Evolutionary conservation across 2,113 vertebrate species (phyloP).

Genomic region (Rostratula benghalensis): DNA sequence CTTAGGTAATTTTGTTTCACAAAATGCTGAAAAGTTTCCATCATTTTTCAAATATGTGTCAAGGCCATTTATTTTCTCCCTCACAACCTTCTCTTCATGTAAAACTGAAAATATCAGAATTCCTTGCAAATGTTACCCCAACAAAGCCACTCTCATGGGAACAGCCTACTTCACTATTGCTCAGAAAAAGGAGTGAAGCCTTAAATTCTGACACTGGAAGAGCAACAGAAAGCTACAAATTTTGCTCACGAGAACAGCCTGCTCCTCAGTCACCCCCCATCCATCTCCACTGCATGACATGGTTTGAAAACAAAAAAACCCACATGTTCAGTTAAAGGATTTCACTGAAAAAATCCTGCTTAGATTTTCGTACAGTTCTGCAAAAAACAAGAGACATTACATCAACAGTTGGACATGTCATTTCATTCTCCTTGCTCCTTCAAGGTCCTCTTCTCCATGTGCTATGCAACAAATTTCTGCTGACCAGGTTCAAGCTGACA

Average conservation of each 20-base stretch:
- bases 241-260: not conserved
- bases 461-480: not conserved
- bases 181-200: not conserved
- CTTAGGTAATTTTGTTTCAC: not conserved
- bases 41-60: not conserved
- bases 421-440: not conserved
- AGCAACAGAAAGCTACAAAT: conserved; percentile 5
- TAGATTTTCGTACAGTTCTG: not conserved
- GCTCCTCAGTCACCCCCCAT: not conserved
- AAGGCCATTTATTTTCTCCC: not conserved
- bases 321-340: not conserved
- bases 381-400: not conserved
- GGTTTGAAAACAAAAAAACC: not conserved
- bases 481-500: not conserved
- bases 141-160: not conserved
- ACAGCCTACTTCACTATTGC: not conserved
- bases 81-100: not conserved
- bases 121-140: conserved; percentile 14
- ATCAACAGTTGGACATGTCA: not conserved
- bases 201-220: not conserved
- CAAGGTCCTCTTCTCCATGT: not conserved
- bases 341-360: not conserved
- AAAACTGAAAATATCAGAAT: conserved; percentile 7
- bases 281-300: not conserved
- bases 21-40: not conserved